Conservation (phyloP, 2,113 vertebrate genomes). For the Desmodus rotundus region DNA sequence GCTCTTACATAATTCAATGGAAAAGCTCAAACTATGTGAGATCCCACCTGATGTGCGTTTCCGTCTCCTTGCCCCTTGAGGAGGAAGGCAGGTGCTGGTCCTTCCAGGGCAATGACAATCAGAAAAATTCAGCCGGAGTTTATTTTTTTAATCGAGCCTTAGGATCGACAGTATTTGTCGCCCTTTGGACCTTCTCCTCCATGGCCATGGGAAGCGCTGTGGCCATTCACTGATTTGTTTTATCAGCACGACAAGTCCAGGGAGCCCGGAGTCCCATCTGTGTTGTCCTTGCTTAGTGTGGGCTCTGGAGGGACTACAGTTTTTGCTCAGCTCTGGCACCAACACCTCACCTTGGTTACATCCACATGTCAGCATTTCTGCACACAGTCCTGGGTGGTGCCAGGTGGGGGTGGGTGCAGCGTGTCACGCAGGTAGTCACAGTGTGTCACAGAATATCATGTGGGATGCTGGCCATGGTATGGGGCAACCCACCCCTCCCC, state of each 20-base stretch:
- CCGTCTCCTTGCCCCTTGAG: neutral
- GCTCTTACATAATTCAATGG: neutral
- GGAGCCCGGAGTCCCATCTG: accelerated
- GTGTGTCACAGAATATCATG: neutral
- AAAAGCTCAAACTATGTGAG: neutral
- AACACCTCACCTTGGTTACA: neutral
- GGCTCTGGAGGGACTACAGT: neutral
- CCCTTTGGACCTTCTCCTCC: neutral
- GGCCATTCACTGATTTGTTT: neutral
- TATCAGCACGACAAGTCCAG: neutral
- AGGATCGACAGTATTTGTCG: neutral
- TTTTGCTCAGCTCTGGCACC: neutral
- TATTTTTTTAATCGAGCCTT: neutral
- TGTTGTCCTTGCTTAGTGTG: neutral
- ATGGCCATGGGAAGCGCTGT: neutral
- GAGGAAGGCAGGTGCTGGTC: neutral
- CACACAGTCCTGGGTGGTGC: neutral
- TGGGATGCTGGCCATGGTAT: neutral
- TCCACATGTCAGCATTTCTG: neutral
- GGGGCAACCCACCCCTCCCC: neutral
- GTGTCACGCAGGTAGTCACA: neutral
- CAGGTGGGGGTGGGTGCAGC: neutral
- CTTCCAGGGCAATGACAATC: neutral
- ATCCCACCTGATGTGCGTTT: neutral
- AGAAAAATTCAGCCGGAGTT: neutral